Percentiles rank a stretch among this genome's conserved stretches.
These are phyloP conservation scores for Meloe dianella DNA, from an alignment of 2,888 invertebrate species.

Conservation along the genomic window DNA sequence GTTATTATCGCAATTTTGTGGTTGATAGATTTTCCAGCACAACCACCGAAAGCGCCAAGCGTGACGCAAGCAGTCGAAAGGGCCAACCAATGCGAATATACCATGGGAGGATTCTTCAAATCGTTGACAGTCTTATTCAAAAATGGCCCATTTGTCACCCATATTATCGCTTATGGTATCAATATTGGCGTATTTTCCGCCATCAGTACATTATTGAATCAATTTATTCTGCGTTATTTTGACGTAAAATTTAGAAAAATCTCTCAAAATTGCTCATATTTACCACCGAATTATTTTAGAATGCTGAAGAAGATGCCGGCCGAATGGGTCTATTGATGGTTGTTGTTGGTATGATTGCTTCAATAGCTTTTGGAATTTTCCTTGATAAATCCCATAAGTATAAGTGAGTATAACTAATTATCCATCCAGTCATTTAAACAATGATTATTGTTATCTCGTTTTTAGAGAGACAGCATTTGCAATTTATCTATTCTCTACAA, in stretches of 20 bases:
- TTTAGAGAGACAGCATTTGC: slow-evolving; percentile 44
- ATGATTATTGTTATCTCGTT: slow-evolving; percentile 8
- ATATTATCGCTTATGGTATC: slow-evolving; percentile 85
- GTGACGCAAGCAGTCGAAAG: slow-evolving; percentile 62
- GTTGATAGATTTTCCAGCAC: slow-evolving; percentile 63
- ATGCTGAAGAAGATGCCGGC: slow-evolving; percentile 78
- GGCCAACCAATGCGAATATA: slow-evolving; percentile 61
- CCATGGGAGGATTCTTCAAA: slow-evolving; percentile 65
- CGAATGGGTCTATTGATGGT: slow-evolving; percentile 89
- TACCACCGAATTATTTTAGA: slow-evolving; percentile 50
- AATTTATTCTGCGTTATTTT: slow-evolving; percentile 78
- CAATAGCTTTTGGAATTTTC: slow-evolving; percentile 86
- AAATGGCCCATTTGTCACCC: slow-evolving; percentile 79
- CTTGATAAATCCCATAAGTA: slow-evolving; percentile 92
- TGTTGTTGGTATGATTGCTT: slow-evolving; percentile 90
- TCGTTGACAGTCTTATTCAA: slow-evolving; percentile 76
- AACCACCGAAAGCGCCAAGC: slow-evolving; percentile 66
- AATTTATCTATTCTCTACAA: slow-evolving; percentile 37
- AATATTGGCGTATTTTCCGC: slow-evolving; percentile 96
- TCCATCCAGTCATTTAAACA: neutral
- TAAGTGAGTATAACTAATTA: slow-evolving; percentile 68
- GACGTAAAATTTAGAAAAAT: neutral
- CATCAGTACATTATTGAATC: slow-evolving; percentile 90
- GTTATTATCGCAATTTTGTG: no score
- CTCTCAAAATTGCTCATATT: neutral